phyloP scores from a whole-genome alignment of 2,888 invertebrate species.

The Trichopria drosophilae region DNA sequence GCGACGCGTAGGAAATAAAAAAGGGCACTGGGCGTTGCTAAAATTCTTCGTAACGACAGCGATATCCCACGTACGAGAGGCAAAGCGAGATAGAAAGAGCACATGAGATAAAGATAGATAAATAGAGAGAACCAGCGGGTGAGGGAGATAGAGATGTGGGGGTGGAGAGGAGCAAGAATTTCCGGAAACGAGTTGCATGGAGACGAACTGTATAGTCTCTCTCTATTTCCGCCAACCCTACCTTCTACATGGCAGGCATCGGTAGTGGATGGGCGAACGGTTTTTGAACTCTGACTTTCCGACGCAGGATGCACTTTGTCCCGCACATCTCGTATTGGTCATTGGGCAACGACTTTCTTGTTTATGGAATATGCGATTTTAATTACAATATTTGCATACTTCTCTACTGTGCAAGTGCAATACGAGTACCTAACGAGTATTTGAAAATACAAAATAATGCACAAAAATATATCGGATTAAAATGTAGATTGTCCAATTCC shows the following conservation, averaged over 20 bases:
- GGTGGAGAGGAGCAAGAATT: no score
- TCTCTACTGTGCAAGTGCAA: no score
- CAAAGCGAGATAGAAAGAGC: conserved; percentile 12
- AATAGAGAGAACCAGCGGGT: no score
- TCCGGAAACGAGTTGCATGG: background rate
- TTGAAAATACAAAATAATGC: no score
- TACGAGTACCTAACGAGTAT: no score
- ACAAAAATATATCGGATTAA: no score
- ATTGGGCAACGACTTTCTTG: conserved; percentile 12
- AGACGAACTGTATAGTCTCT: background rate
- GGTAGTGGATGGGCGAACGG: background rate
- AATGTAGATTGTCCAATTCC: no score
- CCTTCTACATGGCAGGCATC: conserved; percentile 4
- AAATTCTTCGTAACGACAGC: no score
- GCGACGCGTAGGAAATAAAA: conserved; percentile 53
- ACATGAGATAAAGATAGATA: no score
- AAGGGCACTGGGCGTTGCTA: conserved; percentile 49
- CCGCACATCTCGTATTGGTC: background rate
- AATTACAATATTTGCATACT: no score
- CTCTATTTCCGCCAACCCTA: conserved; percentile 1
- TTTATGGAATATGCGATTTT: no score
- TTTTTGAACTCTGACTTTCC: conserved; percentile 20
- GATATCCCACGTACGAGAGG: conserved; percentile 18
- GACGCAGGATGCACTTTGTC: conserved; percentile 11
- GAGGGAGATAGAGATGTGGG: no score